Percentiles rank a stretch among this genome's conserved stretches.
These are phyloP conservation scores for Drosophila azteca DNA, from an alignment of 1,140 invertebrate genomes.

Conservation along the genomic window DNA sequence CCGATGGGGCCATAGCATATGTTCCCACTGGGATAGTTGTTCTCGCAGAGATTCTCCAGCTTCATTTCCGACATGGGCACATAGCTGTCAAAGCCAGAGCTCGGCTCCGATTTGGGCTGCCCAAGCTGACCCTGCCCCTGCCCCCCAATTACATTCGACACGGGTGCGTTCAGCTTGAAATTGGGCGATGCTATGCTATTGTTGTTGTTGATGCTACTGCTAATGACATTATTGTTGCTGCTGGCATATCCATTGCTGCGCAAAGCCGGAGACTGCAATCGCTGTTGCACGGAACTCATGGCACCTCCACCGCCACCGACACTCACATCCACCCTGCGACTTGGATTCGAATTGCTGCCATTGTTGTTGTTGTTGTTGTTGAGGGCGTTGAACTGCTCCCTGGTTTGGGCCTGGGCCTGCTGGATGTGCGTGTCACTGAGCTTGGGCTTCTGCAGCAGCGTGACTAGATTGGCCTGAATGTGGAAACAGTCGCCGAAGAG, in stretches of 20 bases:
- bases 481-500: constrained; percentile 95
- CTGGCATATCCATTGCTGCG: constrained; percentile 65
- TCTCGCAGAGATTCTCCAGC: constrained; percentile 81
- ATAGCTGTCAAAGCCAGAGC: constrained; percentile 82
- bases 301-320: neutral
- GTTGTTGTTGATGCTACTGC: constrained; percentile 57
- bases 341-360: neutral
- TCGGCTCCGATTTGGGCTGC: constrained; percentile 77
- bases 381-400: constrained; percentile 81
- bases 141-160: constrained; percentile 68
- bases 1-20: constrained; percentile 64
- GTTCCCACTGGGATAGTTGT: constrained; percentile 76
- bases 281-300: constrained; percentile 74
- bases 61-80: constrained; percentile 78
- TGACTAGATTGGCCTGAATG: constrained; percentile 94
- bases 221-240: constrained; percentile 44
- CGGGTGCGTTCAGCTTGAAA: constrained; percentile 82
- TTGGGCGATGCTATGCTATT: constrained; percentile 76
- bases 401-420: constrained; percentile 78
- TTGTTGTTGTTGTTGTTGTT: constrained; percentile 70
- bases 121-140: constrained; percentile 29
- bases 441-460: constrained; percentile 89
- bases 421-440: constrained; percentile 85
- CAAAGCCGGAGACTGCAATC: constrained; percentile 64
- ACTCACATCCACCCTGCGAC: constrained; percentile 20